A percentile compares a stretch with the other conserved stretches of the same genome.
Conservation (phyloP, 2,797 vertebrate species). For the Myotis planiceps region DNA sequence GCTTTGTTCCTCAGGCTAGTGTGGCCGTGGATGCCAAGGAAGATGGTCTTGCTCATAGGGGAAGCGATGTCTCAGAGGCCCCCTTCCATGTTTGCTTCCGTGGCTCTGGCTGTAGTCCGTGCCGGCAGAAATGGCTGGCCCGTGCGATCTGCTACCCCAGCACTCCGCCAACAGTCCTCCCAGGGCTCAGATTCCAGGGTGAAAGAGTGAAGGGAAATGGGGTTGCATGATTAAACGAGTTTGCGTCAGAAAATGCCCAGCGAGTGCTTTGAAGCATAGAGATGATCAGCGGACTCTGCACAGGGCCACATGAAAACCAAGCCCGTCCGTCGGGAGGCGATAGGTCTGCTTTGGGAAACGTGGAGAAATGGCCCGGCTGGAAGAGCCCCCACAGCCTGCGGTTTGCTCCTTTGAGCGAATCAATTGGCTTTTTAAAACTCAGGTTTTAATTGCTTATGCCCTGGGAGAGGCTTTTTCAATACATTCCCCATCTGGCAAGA, state of each 20-base stretch:
- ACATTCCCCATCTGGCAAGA: slow-evolving; percentile 59
- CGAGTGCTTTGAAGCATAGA: slow-evolving; percentile 60
- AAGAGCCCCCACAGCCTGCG: slow-evolving; percentile 19
- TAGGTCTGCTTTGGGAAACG: slow-evolving; percentile 59
- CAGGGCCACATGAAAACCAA: slow-evolving; percentile 35
- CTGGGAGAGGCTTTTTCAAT: slow-evolving; percentile 62
- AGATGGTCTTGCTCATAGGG: neutral
- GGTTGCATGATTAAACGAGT: neutral
- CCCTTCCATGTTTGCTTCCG: neutral
- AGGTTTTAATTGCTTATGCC: slow-evolving; percentile 64
- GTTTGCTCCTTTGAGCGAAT: slow-evolving; percentile 63
- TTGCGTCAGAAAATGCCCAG: slow-evolving; percentile 5
- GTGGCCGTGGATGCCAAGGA: neutral
- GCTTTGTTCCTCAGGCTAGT: slow-evolving; percentile 35
- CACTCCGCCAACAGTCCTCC: neutral
- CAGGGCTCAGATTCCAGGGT: slow-evolving; percentile 3
- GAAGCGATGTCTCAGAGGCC: rapidly evolving
- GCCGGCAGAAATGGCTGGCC: neutral
- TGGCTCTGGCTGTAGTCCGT: neutral
- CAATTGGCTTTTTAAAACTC: slow-evolving; percentile 35
- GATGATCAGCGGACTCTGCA: slow-evolving; percentile 9
- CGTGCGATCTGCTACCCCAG: neutral
- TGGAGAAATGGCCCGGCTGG: slow-evolving; percentile 26
- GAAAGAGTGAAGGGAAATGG: slow-evolving; percentile 48
- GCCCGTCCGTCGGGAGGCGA: slow-evolving; percentile 15